These are phyloP conservation scores for Phocides pigmalion DNA, from an alignment of 1,140 invertebrate genomes.

Conservation along the genomic window DNA sequence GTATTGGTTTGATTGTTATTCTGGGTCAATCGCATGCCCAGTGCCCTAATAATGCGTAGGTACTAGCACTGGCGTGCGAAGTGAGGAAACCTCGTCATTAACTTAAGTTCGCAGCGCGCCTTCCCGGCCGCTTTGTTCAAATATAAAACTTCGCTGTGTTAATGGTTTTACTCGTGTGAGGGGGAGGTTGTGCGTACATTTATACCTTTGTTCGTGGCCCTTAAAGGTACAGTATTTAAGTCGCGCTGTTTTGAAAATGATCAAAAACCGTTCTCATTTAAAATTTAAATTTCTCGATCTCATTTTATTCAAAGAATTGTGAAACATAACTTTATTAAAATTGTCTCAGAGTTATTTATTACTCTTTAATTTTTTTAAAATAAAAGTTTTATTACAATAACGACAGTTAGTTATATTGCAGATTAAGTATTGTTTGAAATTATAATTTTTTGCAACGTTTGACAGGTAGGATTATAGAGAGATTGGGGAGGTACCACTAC, in stretches of 20 bases:
- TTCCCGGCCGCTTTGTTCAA: slow-evolving; percentile 20
- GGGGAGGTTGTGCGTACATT: slow-evolving; percentile 9
- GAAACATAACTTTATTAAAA: too few relatives aligned
- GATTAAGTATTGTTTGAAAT: too few relatives aligned
- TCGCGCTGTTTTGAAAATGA: neutral
- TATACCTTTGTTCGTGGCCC: neutral
- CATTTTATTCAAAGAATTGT: too few relatives aligned
- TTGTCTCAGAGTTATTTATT: too few relatives aligned
- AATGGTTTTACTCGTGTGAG: slow-evolving; percentile 4
- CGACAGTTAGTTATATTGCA: too few relatives aligned
- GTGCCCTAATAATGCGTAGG: slow-evolving; percentile 15
- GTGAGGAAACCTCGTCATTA: slow-evolving; percentile 19
- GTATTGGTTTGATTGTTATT: slow-evolving; percentile 22
- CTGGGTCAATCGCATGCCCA: slow-evolving; percentile 22
- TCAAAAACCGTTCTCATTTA: too few relatives aligned
- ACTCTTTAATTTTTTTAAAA: too few relatives aligned
- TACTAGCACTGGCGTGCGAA: slow-evolving; percentile 2
- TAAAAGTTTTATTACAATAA: too few relatives aligned
- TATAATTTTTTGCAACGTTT: too few relatives aligned
- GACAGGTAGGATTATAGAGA: too few relatives aligned
- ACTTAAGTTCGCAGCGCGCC: slow-evolving; percentile 16
- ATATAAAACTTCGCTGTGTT: slow-evolving; percentile 20
- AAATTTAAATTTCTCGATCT: too few relatives aligned
- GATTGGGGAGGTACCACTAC: too few relatives aligned
- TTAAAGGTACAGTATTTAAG: neutral